Evolutionary conservation across 2,797 vertebrate genomes (phyloP).

Genomic region (Notoglanidium macrostoma): DNA sequence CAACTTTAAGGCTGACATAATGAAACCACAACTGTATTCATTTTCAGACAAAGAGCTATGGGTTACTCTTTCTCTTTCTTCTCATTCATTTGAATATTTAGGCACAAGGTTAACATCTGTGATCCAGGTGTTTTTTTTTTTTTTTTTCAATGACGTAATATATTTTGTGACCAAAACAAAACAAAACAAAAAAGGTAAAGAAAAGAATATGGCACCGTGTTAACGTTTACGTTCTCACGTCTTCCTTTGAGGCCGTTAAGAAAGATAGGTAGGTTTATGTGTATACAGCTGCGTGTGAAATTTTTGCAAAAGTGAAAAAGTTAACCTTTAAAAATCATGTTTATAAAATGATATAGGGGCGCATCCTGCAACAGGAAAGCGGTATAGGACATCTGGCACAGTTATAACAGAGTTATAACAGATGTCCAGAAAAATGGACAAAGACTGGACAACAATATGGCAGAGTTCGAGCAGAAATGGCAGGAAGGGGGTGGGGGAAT

Average conservation of each 20-base stretch:
- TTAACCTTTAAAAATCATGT: background rate
- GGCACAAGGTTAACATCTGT: background rate
- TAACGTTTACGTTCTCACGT: background rate
- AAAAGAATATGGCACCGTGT: background rate
- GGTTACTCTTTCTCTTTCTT: background rate
- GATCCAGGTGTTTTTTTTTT: background rate
- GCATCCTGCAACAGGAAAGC: background rate
- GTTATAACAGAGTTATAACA: constrained; percentile 26
- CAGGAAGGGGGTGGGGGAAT: constrained; percentile 33
- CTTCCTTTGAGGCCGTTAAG: background rate
- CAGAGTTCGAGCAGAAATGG: constrained; percentile 19
- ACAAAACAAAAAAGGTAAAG: background rate
- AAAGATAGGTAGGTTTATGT: background rate
- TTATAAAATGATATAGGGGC: background rate
- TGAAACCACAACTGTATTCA: background rate
- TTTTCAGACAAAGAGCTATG: background rate
- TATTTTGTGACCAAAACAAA: background rate
- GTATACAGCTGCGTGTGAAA: background rate
- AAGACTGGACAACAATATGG: constrained; percentile 33
- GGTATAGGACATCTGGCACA: constrained; percentile 20
- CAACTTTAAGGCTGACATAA: constrained; percentile 6
- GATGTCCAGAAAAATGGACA: constrained; percentile 31
- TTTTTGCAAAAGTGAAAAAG: background rate
- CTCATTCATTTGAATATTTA: constrained; percentile 14
- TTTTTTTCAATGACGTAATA: background rate